Base-by-base conservation (phyloP, 2,797 vertebrate genomes). In the Mastacembelus armatus region DNA sequence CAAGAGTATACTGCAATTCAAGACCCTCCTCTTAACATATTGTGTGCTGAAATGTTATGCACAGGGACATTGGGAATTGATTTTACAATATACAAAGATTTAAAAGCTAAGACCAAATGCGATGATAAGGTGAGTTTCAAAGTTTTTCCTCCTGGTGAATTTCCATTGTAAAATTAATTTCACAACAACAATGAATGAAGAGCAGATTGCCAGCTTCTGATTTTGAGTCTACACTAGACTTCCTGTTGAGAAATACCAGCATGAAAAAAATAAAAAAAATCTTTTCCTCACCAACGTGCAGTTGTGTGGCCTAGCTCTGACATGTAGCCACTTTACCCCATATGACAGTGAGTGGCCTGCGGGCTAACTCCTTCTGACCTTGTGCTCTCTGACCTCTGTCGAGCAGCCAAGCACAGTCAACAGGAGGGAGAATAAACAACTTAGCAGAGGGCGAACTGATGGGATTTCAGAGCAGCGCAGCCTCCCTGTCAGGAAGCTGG, bases 381-480 rank as follows among this genome's bases (percentile, higher is more conserved):
- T 76, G 75, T 71, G 74, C 84, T 66, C 82, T 66, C 48, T 80
- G 45, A 79, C 80, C 83, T 68, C 79, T 69, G 66, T 36, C 11
- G n/a, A 5, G 80, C 78, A 77, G 77, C 66, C 68, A 56, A 54
- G 40, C 78, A 74, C 69, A 66, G 83, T 71, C 82, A 91, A 89
- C 84, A 87, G 65, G 32, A 65, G 66, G 66, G 36, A 59, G 67
- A 83, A 84, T 86, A 78, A 91, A 85, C 81, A 84, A 76, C 73
- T 81, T 74, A 78, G 63, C 48, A 4, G 33, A 63, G 67, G 55
- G 68, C 60, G 70, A 59, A 78, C 75, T 80, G 82, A 86, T 42
- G 78, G 80, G 81, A 85, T 86, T 84, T 74, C 50, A 76, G 69
- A 74, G 57, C 71, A 12, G 49, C 18, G 19, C 0, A 12, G 52